Evolutionary conservation across 1,140 invertebrate genomes (phyloP), one percentile per base, ranked within the genome.

Genomic region (Vanessa tameamea): DNA sequence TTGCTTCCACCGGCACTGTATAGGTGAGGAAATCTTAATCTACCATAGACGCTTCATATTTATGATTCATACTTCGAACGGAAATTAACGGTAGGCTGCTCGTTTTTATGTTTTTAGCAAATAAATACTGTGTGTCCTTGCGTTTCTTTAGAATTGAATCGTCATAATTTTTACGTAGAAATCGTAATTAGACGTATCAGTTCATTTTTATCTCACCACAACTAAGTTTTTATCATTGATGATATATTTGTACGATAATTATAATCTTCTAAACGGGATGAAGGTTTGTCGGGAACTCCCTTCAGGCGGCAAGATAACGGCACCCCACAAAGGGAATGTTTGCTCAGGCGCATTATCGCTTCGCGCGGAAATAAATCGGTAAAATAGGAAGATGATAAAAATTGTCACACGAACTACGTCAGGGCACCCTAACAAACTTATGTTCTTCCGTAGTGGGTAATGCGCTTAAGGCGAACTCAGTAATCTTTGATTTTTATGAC

Each of bases 1-100:
- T 84, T 87, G 78, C 76, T 59, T 69, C 72, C 78, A 83, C 76
- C 85, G 79, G 74, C 67, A 72, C 73, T 55, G 66, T 64, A 72
- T 76, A 83, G 85, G 85, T 86, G 88, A 87, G 88, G 87, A 89
- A 89, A 83, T 86, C 84, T 85, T 91, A 88, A 90, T 90, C 87
- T 89, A 80, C 75, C 77, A 71, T 55, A 77, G 78, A 75, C 67
- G 57, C 72, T 78, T 73, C 64, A 59, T 76, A 64, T 76, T 76
- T 67, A 74, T 79, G 77, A 81, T 65, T 75, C 72, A 78, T 47
- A 57, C 61, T 73, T 70, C 50, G 47, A 59, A 15, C n/a, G 61
- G n/a, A 37, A 61, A 61, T 61, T 61, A 61, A 43, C 57, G 57
- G 53, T 43, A 43, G 7, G 37, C 7, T 37, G 31, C 31, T 5